These are phyloP conservation scores for Geococcyx californianus DNA, from an alignment of 2,113 vertebrate species.

Conservation along the genomic window DNA sequence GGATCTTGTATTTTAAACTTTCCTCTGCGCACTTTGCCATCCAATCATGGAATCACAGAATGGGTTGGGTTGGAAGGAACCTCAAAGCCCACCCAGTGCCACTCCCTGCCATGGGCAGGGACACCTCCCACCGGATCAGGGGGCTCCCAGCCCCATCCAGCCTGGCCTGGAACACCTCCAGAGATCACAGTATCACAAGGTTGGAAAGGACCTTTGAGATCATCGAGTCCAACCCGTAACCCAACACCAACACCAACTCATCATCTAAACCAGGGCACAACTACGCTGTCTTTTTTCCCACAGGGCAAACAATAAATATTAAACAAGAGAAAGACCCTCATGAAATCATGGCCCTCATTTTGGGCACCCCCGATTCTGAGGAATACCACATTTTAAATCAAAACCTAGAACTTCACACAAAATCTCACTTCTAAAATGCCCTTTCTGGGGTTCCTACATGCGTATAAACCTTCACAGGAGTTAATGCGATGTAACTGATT, in stretches of 20 bases:
- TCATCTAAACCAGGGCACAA: too few species aligned
- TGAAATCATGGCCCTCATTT: rapidly evolving
- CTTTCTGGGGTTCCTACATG: background rate
- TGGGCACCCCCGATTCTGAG: background rate
- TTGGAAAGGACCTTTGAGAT: too few species aligned
- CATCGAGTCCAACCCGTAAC: too few species aligned
- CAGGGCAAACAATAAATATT: background rate
- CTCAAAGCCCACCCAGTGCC: too few species aligned
- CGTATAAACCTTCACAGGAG: background rate
- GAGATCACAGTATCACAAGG: too few species aligned
- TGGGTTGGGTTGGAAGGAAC: too few species aligned
- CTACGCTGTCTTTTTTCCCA: background rate
- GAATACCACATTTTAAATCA: background rate
- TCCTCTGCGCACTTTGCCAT: background rate
- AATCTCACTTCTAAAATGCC: background rate
- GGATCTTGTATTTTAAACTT: background rate
- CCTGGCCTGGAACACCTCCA: background rate
- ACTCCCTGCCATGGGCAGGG: too few species aligned
- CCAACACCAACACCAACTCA: too few species aligned
- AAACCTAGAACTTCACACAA: background rate
- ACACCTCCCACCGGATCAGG: too few species aligned
- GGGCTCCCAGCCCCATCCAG: too few species aligned
- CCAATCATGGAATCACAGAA: background rate
- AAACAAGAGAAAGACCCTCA: background rate
- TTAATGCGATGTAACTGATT: background rate